Conservation (phyloP, 2,797 vertebrate genomes). For the Phaenicophaeus curvirostris region DNA sequence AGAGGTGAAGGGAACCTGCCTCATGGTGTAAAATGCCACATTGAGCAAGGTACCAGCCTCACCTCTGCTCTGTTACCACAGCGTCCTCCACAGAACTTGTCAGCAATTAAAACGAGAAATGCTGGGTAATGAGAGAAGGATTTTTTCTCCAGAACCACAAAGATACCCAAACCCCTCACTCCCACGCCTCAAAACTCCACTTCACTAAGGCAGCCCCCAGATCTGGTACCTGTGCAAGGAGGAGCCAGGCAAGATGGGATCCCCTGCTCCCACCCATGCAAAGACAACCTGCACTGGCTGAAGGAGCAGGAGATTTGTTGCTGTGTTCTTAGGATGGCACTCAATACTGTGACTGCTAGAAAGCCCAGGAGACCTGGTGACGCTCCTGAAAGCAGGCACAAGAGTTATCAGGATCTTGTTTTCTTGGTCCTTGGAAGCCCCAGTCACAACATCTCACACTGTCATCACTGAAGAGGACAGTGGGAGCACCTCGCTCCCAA, state of each 20-base stretch:
- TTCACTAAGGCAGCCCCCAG: accelerated
- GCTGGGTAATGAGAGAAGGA: not conserved
- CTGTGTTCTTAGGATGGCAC: not conserved
- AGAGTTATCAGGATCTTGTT: not conserved
- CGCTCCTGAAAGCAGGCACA: not conserved
- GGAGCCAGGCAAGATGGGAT: not conserved
- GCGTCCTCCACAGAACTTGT: not conserved
- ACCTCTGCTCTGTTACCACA: not conserved
- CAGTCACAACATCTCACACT: not conserved
- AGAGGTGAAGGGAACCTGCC: not conserved
- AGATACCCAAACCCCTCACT: not conserved
- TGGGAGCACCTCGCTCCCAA: accelerated
- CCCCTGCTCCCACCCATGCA: accelerated
- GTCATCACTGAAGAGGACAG: not conserved
- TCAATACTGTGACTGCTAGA: not conserved
- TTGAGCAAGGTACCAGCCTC: not conserved
- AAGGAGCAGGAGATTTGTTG: not conserved
- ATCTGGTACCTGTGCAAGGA: not conserved
- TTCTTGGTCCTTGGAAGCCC: not conserved
- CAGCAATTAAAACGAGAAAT: not conserved
- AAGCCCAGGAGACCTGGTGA: not conserved
- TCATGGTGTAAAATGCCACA: not conserved
- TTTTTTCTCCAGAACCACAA: not conserved
- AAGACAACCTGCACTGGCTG: not conserved
- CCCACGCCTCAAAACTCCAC: not conserved